A percentile compares a stretch with the other conserved stretches of the same genome.
phyloP scores from a whole-genome alignment of 1,140 invertebrate genomes.

The Megathymus violae region DNA sequence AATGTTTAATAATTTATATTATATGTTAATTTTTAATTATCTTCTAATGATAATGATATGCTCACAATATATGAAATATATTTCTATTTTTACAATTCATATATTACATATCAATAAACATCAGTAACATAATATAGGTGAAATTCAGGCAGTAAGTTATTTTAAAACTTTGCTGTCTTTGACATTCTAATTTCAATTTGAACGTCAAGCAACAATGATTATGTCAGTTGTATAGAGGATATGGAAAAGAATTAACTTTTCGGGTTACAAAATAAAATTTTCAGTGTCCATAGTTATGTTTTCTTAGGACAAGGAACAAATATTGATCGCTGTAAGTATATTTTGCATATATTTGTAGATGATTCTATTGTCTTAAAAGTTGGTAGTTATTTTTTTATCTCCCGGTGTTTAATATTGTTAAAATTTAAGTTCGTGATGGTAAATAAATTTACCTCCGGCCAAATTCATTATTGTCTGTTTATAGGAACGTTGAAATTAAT shows the following conservation, averaged over 20 bases:
- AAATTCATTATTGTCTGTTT: neutral
- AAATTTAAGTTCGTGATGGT: too few species aligned
- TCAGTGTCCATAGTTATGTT: slow-evolving; percentile 69
- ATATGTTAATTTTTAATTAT: too few species aligned
- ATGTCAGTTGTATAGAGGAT: slow-evolving; percentile 63
- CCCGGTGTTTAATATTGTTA: too few species aligned
- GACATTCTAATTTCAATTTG: slow-evolving; percentile 55
- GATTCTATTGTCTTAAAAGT: neutral
- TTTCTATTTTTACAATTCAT: too few species aligned
- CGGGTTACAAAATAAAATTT: slow-evolving; percentile 82
- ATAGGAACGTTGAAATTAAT: too few species aligned
- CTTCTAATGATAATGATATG: too few species aligned
- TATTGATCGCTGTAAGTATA: slow-evolving; percentile 55
- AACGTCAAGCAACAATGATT: slow-evolving; percentile 39
- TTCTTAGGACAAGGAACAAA: slow-evolving; percentile 46
- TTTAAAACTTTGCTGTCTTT: slow-evolving; percentile 19
- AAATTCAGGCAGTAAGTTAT: slow-evolving; percentile 4
- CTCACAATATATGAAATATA: too few species aligned
- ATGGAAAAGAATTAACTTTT: slow-evolving; percentile 55
- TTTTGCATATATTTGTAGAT: slow-evolving; percentile 4
- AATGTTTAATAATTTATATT: too few species aligned
- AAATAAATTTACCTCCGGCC: neutral
- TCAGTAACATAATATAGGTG: too few species aligned
- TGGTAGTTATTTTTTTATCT: neutral
- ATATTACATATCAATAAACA: too few species aligned